Conservation (phyloP, 2,888 invertebrate genomes). For the Coenonympha arcania region DNA sequence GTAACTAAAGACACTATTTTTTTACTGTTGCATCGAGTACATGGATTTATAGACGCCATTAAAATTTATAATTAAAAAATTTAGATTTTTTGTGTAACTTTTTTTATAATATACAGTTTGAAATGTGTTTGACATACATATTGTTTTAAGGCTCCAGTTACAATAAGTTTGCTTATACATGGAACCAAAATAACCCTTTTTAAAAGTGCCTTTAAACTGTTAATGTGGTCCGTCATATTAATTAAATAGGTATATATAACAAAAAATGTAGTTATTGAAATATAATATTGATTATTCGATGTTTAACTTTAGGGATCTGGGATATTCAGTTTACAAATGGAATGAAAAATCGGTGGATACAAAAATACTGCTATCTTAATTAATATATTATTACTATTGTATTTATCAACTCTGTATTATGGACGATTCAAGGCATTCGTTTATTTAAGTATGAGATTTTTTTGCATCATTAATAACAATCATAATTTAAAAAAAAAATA, state of each 20-base stretch:
- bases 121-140: too few relatives aligned
- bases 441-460: not conserved
- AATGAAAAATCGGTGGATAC: conserved; percentile 51
- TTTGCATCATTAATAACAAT: not conserved
- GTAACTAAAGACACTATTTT: conserved; percentile 31
- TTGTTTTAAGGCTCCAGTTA: too few relatives aligned
- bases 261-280: too few relatives aligned
- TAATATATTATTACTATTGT: not conserved
- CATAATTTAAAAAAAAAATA: conserved; percentile 1
- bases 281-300: not conserved
- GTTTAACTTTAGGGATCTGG: conserved; percentile 5
- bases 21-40: conserved; percentile 18
- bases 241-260: too few relatives aligned
- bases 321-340: conserved; percentile 29
- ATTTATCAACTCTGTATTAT: conserved; percentile 9
- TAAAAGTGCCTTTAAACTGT: too few relatives aligned
- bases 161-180: too few relatives aligned
- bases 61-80: too few relatives aligned
- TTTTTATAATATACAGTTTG: too few relatives aligned
- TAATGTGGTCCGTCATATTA: too few relatives aligned
- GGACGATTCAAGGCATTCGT: conserved; percentile 9
- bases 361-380: conserved; percentile 41
- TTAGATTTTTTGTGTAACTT: too few relatives aligned
- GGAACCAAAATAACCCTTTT: too few relatives aligned
- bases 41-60: not conserved